Base-by-base conservation (phyloP, 2,113 vertebrate species). In the Corydoras sp. region DNA sequence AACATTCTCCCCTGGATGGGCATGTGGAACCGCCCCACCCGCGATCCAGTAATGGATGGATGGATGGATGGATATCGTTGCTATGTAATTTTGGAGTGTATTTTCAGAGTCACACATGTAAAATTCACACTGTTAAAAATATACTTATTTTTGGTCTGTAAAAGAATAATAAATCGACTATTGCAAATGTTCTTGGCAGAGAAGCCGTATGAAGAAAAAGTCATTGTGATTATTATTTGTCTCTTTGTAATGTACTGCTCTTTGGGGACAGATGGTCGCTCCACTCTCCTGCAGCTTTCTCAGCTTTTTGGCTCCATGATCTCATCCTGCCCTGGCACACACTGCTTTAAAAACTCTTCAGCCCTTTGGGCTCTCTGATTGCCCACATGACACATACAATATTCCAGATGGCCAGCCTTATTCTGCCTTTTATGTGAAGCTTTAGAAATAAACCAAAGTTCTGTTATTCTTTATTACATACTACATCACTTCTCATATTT, bases 211-310 rank as follows among this genome's bases (percentile, higher is more conserved):
- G 30, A 51, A 29, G 6, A 29, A 51, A 51, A n/a, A 65, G 35
- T 43, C 1, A 43, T 43, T 30, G 14, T 50, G 29, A 14, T 55
- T 58, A 13, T 13, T 35, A 73, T 49, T 32, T 58, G 62, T 8
- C 29, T 32, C 54, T 15, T 55, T 74, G 2, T 14, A 51, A 48
- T 54, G 67, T 31, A 68, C 62, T 77, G 71, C 79, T 76, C 79
- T 84, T 32, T 64, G 50, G 77, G 81, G 76, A 86, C 86, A 90
- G 87, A 90, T 89, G 88, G 87, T 77, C 67, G 63, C 79, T 77
- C 81, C 69, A 70, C 72, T 65, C 48, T 53, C 84, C 77, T 79
- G 79, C 80, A 56, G 76, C 78, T 82, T 24, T 55, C 35, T 60
- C 63, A 68, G 72, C 53, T 61, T 71, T 62, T 76, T 83, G 83